Percentiles rank a stretch among this genome's conserved stretches.
These are phyloP conservation scores for Conchocele bisecta DNA, from an alignment of 2,888 invertebrate species.

Conservation along the genomic window DNA sequence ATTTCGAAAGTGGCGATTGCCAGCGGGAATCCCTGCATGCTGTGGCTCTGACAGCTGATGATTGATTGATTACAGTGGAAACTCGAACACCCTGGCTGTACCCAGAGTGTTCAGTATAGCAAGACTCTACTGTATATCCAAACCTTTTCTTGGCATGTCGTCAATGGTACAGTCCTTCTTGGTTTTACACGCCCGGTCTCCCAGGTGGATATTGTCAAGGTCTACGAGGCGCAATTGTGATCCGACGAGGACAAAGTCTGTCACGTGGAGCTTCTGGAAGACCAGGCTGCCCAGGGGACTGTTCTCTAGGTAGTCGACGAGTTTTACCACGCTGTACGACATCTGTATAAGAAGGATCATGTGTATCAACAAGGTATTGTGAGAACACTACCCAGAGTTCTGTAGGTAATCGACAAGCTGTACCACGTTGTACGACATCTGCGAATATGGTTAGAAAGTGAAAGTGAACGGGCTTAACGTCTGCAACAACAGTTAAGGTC, in stretches of 20 bases:
- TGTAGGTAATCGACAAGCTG: not conserved
- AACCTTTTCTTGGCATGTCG: conserved; percentile 50
- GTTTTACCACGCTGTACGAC: conserved; percentile 55
- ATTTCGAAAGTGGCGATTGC: too few relatives aligned
- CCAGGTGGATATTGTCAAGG: conserved; percentile 69
- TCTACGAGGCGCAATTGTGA: conserved; percentile 68
- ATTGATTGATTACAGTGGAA: too few relatives aligned
- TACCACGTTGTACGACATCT: conserved; percentile 1
- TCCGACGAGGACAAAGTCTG: conserved; percentile 69
- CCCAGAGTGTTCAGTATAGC: too few relatives aligned
- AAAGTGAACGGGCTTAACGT: too few relatives aligned
- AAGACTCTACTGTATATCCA: too few relatives aligned
- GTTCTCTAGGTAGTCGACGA: conserved; percentile 68
- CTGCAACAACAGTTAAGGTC: too few relatives aligned
- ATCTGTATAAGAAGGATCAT: conserved; percentile 14
- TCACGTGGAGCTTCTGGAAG: conserved; percentile 57
- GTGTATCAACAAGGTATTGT: not conserved
- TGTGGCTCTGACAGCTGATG: too few relatives aligned
- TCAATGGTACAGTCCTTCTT: conserved; percentile 51
- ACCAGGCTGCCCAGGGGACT: conserved; percentile 72
- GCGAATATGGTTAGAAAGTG: too few relatives aligned
- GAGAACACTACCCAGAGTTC: not conserved
- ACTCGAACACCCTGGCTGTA: too few relatives aligned
- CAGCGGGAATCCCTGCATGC: too few relatives aligned
- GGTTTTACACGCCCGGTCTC: conserved; percentile 61